Conservation (phyloP, 2,797 vertebrate genomes). For the Falco columbarius region DNA sequence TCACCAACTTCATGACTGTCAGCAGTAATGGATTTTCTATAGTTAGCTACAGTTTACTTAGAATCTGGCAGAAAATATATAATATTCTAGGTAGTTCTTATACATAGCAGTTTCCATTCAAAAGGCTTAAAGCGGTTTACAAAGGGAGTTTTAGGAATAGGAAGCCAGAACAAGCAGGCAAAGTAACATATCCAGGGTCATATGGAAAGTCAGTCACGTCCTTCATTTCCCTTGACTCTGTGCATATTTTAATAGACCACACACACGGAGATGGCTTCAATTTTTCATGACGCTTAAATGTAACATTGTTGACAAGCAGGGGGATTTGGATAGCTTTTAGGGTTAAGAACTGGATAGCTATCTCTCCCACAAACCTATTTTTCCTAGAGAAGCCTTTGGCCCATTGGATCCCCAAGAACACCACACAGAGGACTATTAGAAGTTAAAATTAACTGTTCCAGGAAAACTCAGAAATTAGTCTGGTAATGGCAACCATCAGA, state of each 20-base stretch:
- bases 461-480: not conserved
- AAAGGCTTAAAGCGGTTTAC: not conserved
- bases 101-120: not conserved
- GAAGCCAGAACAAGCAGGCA: not conserved
- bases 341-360: not conserved
- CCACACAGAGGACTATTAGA: not conserved
- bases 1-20: not conserved
- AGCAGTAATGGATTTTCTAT: not conserved
- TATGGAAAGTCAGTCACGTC: not conserved
- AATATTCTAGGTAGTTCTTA: not conserved
- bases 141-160: not conserved
- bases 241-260: not conserved
- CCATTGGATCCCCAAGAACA: accelerated
- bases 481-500: not conserved
- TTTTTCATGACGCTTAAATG: not conserved
- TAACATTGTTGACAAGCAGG: not conserved
- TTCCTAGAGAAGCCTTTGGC: not conserved
- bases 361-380: not conserved
- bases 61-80: not conserved
- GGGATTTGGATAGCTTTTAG: not conserved
- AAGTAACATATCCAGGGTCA: not conserved
- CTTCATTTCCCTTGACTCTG: not conserved
- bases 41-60: not conserved
- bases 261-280: accelerated
- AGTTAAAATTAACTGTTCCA: not conserved